Evolutionary conservation across 2,888 invertebrate species (phyloP).

Genomic region (Brachycybe producta): DNA sequence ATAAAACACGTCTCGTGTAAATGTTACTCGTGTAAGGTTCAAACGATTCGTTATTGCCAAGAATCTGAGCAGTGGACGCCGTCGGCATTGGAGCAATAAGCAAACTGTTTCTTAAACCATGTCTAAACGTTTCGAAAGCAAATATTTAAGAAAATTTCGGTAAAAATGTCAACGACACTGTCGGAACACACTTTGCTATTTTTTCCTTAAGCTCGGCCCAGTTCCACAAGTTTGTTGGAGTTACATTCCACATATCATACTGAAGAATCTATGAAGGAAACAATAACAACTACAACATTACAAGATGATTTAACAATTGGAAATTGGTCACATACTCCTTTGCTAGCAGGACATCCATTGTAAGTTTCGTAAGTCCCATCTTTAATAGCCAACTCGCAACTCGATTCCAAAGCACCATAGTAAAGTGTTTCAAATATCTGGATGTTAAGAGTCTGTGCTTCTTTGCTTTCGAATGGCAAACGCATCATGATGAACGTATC

Average conservation of each 20-base stretch:
- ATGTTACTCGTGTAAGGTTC: conserved; percentile 98
- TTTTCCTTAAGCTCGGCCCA: conserved; percentile 70
- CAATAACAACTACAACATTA: background rate
- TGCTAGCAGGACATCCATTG: conserved; percentile 78
- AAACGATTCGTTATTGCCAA: conserved; percentile 96
- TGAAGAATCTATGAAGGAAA: conserved; percentile 59
- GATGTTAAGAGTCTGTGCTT: conserved; percentile 73
- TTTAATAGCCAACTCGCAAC: conserved; percentile 79
- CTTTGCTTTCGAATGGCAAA: conserved; percentile 77
- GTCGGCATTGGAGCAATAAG: conserved; percentile 97
- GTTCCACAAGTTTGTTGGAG: conserved; percentile 73
- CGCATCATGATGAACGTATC: conserved; percentile 92
- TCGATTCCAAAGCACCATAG: conserved; percentile 89
- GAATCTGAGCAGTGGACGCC: conserved; percentile 95
- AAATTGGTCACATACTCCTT: conserved; percentile 54
- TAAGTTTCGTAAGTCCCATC: conserved; percentile 83
- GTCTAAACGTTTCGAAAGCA: conserved; percentile 28
- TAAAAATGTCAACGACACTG: background rate
- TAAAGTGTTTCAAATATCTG: conserved; percentile 98
- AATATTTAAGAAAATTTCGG: conserved; percentile 1
- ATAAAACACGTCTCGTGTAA: conserved; percentile 81
- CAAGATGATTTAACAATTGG: background rate
- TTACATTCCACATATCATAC: conserved; percentile 94
- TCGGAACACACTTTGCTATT: conserved; percentile 54
- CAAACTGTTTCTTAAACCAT: conserved; percentile 86